Base-by-base conservation (phyloP, 2,113 vertebrate genomes). In the Ameiurus melas region DNA sequence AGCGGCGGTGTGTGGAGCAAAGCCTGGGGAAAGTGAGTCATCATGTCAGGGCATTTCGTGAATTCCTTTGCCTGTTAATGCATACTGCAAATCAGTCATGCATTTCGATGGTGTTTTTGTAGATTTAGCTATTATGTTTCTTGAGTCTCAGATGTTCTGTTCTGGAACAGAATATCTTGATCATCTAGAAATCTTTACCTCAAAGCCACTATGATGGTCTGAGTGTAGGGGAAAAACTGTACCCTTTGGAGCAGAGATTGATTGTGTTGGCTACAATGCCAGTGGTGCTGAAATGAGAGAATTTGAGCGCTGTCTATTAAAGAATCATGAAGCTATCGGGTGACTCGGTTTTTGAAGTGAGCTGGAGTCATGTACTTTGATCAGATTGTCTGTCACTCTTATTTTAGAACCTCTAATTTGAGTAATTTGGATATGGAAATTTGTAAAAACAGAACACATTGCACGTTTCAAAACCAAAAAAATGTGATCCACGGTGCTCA, bases 181-280 rank as follows among this genome's bases (percentile, higher is more conserved):
- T 83, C 86, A 89, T 91, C 88, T 89, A 78, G 70, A 66, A 70
- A 77, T 75, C 78, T 83, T 77, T 83, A 86, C 78, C 88, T 87
- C 80, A 82, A 87, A 87, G 83, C 86, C 86, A 89, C 4, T 30
- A 89, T 80, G 66, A 88, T 58, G 47, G 68, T 86, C 82, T 84
- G 82, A 85, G 58, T 83, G 85, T 70, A 88, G 83, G 57, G 64
- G 68, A 77, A 90, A 85, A 89, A 91, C 83, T 89, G 90, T 91
- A 89, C 88, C 73, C 75, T 90, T 89, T 92, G 89, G 89, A 91
- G 79, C 30, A 57, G 36, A 83, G 55, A 85, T 58, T 85, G 85
- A 86, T 90, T 92, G 60, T 88, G 57, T 89, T 90, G 90, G 90
- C 90, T 84, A 78, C 83, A 51, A 53, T 70, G 86, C 73, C 86